Evolutionary conservation across 2,113 vertebrate species (phyloP), one percentile per base, ranked within the genome.

Genomic region (Mirounga angustirostris): DNA sequence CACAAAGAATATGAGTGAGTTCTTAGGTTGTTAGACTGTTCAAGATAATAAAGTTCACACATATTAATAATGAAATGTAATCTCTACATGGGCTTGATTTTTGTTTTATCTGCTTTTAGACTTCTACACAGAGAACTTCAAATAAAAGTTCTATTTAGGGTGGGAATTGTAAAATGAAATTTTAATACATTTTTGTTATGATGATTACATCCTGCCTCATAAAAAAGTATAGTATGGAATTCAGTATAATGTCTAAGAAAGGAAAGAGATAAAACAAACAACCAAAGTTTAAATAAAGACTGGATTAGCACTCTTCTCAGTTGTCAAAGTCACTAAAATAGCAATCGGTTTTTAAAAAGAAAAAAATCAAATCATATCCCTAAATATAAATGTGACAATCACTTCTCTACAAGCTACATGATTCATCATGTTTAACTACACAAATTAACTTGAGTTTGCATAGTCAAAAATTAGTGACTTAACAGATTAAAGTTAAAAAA

Each of bases 301-400:
- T 69, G 22, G 18, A 78, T 92, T 96, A 95, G 5, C 40, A 87
- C 52, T 93, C 26, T 76, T 95, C 96, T 97, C 67, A 76, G 67
- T 87, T 96, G 92, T 89, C 91, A 91, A 91, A 95, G 63, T 93
- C 76, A 84, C 40, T 87, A 90, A 94, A 89, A 97, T 96, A 97
- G 87, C 15, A 83, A 76, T n/a, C 52, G 89, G 79, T 94, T 92
- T 97, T 92, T 58, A 74, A 84, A 94, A 74, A 89, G 40, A 78
- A 89, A 58, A 93, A 96, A 94, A 54, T 91, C 1, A 86, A 92
- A 50, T 95, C 92, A 85, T 96, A 74, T 84, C 19, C 14, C 19
- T 96, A 97, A 97, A 95, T 89, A 79, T 87, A 88, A 97, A 92
- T n/a, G 3, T 69, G 88, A 90, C 52, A 92, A 26, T 89, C 43